Conservation (phyloP, 2,113 vertebrate species). For the Anser cygnoides region DNA sequence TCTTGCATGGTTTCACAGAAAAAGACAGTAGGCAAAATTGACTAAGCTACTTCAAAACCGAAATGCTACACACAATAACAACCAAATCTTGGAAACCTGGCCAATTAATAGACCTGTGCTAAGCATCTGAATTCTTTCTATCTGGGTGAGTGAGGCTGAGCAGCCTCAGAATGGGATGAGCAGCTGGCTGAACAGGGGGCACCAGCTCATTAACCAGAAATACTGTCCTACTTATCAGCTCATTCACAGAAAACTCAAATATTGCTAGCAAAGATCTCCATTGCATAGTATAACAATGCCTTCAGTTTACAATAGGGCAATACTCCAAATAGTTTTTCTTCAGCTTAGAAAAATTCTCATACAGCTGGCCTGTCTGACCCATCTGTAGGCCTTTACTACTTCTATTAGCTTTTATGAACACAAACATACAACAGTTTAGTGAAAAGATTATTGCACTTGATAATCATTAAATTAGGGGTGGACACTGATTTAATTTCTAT, state of each 20-base stretch:
- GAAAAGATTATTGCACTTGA: background rate
- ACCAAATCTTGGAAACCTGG: background rate
- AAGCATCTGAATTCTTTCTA: background rate
- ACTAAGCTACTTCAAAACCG: background rate
- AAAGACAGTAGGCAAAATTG: background rate
- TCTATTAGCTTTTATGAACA: background rate
- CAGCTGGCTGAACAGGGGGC: background rate
- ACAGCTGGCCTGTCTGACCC: background rate
- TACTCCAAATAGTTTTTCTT: background rate
- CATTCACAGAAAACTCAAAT: background rate
- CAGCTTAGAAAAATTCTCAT: background rate
- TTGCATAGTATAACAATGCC: background rate
- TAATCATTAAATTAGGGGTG: background rate
- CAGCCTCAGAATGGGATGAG: background rate
- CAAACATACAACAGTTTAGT: background rate
- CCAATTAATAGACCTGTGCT: background rate
- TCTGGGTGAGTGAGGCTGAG: background rate
- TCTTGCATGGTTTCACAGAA: background rate
- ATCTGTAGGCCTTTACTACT: background rate
- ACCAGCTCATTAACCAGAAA: background rate
- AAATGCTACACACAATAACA: background rate
- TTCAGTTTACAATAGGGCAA: background rate
- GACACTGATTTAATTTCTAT: background rate
- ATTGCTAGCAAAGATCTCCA: background rate
- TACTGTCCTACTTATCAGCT: background rate